Evolutionary conservation across 2,113 vertebrate genomes (phyloP).

Genomic region (Coptodon bakossiorum): DNA sequence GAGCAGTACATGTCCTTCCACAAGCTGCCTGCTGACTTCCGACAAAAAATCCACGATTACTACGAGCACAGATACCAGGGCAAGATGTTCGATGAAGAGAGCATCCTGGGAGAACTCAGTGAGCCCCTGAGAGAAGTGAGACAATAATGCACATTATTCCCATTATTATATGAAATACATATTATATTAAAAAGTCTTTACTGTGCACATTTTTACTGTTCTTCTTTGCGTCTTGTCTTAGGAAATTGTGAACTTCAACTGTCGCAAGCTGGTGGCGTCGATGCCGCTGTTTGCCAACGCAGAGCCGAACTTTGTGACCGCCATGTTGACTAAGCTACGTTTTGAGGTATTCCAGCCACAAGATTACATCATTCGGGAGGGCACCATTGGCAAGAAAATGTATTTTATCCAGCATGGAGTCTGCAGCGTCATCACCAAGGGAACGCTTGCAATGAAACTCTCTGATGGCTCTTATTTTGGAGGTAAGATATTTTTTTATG

Average conservation of each 20-base stretch:
- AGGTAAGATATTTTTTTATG: conserved; percentile 68
- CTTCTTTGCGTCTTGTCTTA: conserved; percentile 30
- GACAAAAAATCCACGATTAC: conserved; percentile 96
- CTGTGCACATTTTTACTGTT: background rate
- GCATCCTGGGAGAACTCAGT: conserved; percentile 92
- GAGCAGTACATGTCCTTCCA: conserved; percentile 99
- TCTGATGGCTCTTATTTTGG: conserved; percentile 96
- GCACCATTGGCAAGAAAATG: conserved; percentile 98
- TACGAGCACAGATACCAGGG: conserved; percentile 98
- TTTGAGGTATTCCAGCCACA: conserved; percentile 97
- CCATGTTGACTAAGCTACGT: conserved; percentile 94
- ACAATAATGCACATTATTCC: background rate
- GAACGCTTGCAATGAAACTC: conserved; percentile 91
- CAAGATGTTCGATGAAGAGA: conserved; percentile 99
- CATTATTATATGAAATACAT: background rate
- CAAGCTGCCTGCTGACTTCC: conserved; percentile 93
- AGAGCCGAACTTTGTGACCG: conserved; percentile 94
- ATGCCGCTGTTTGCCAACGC: conserved; percentile 98
- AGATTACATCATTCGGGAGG: conserved; percentile 94
- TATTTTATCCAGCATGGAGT: conserved; percentile 98
- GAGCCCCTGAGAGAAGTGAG: conserved; percentile 90
- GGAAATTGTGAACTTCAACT: conserved; percentile 99
- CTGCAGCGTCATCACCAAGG: conserved; percentile 87
- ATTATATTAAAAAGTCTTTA: background rate
- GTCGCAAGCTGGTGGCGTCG: conserved; percentile 93